phyloP scores from a whole-genome alignment of 2,888 invertebrate genomes.

The Molanna angustata region DNA sequence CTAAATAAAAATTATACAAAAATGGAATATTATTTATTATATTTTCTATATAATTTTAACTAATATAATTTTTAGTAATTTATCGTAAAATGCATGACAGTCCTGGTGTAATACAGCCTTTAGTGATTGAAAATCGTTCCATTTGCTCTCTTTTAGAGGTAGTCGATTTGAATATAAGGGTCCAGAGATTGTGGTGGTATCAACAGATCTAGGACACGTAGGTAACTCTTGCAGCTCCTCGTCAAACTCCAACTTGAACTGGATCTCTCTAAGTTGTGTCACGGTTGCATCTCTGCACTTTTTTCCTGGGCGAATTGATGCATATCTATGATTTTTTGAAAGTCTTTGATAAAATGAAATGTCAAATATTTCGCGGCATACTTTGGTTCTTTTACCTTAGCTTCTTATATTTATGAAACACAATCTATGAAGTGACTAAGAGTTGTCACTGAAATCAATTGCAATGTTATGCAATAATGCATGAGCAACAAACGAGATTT shows the following conservation, averaged over 20 bases:
- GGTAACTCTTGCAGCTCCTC: neutral
- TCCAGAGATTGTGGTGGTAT: neutral
- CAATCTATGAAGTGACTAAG: too few relatives aligned
- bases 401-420: neutral
- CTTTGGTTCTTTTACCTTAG: neutral
- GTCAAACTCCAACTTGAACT: neutral
- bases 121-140: neutral
- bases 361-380: neutral
- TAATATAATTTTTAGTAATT: neutral
- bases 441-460: too few relatives aligned
- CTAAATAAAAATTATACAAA: too few relatives aligned
- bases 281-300: constrained; percentile 27
- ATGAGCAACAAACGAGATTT: too few relatives aligned
- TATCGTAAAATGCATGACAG: neutral
- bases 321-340: constrained; percentile 11
- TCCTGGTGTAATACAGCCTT: neutral
- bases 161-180: neutral
- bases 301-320: constrained; percentile 29
- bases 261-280: constrained; percentile 21
- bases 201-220: neutral
- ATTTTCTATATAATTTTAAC: too few relatives aligned
- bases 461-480: too few relatives aligned
- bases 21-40: too few relatives aligned
- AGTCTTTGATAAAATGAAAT: neutral
- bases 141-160: neutral